Base-by-base conservation (phyloP, 2,888 invertebrate species). In the Erebia aethiops region DNA sequence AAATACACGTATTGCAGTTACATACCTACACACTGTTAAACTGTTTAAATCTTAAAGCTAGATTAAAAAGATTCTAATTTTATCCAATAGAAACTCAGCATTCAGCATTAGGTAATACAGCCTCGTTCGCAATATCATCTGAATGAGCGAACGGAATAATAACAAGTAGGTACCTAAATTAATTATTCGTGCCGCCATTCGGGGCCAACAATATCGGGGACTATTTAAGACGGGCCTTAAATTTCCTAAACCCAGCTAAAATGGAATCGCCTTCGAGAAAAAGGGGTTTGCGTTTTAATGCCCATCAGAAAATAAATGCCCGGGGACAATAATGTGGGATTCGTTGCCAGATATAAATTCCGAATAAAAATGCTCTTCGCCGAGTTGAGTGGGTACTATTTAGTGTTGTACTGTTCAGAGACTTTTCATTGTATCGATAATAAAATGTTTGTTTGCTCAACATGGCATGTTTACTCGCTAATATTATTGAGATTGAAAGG, bases 271-370 rank as follows among this genome's bases (percentile, higher is more conserved):
- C 84, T 84, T 83, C 85, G 84, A 90, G 91, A 92, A 92, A 92
- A 92, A 91, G 92, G 92, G 91, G 90, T 91, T 91, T 91, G 87
- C 70, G 78, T 92, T 92, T 92, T 91, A 92, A 93, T 90, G 89
- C 92, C 92, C 89, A 90, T 92, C 90, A 87, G 86, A 90, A 91
- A 93, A 92, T 92, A 92, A 92, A 92, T 92, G 89, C 86, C 80
- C 85, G 84, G 85, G 88, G 91, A 93, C 92, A 92, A 92, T 93
- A 92, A 92, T 88, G 92, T 91, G 88, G 92, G 91, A 92, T 92
- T 90, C 89, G 84, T 81, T 84, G 85, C 82, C 82, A 88, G 91
- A 91, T 92, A 92, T 92, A 92, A 92, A 92, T 92, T 92, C 86
- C 81, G 85, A 90, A 92, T 92, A 92, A 92, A 92, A 92, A 92